Percentiles rank a stretch among this genome's conserved stretches.
Conservation (phyloP, 2,888 invertebrate genomes). For the Eupeodes luniger region DNA sequence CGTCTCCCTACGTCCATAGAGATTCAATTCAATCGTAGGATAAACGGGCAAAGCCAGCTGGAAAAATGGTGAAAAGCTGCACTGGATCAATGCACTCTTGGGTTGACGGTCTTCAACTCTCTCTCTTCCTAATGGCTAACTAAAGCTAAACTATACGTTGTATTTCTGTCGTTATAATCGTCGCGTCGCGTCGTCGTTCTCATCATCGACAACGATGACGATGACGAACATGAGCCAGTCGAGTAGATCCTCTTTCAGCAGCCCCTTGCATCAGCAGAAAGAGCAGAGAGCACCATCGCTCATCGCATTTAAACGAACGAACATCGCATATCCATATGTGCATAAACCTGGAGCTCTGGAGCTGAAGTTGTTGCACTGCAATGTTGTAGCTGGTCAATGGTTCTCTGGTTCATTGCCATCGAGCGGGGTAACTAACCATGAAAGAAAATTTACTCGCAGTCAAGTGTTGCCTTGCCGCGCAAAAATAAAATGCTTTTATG, state of each 20-base stretch:
- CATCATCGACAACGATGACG: conserved; percentile 33
- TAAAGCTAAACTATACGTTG: conserved; percentile 5
- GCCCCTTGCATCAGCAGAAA: not conserved
- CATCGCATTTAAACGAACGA: too few species aligned
- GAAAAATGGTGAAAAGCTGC: conserved; percentile 69
- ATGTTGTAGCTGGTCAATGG: conserved; percentile 82
- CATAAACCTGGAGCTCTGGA: conserved; percentile 14
- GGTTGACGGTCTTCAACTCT: conserved; percentile 68
- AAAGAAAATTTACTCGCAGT: conserved; percentile 72
- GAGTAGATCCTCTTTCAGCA: not conserved
- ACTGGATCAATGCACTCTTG: conserved; percentile 75
- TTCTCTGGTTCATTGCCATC: conserved; percentile 85
- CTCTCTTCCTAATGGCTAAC: conserved; percentile 57
- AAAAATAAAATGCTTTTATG: conserved; percentile 36
- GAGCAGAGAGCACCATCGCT: not conserved
- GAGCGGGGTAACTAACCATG: conserved; percentile 83
- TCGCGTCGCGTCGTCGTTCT: not conserved
- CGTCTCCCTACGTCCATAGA: too few species aligned
- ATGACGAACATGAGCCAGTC: conserved; percentile 18
- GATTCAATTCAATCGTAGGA: conserved; percentile 1
- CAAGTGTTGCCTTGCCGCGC: conserved; percentile 66
- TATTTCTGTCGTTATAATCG: conserved; percentile 1
- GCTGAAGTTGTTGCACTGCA: conserved; percentile 61
- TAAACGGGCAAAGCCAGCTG: conserved; percentile 65
- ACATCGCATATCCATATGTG: too few species aligned